These are phyloP conservation scores for Crepidodera aurea DNA, from an alignment of 2,888 invertebrate genomes.

Conservation along the genomic window DNA sequence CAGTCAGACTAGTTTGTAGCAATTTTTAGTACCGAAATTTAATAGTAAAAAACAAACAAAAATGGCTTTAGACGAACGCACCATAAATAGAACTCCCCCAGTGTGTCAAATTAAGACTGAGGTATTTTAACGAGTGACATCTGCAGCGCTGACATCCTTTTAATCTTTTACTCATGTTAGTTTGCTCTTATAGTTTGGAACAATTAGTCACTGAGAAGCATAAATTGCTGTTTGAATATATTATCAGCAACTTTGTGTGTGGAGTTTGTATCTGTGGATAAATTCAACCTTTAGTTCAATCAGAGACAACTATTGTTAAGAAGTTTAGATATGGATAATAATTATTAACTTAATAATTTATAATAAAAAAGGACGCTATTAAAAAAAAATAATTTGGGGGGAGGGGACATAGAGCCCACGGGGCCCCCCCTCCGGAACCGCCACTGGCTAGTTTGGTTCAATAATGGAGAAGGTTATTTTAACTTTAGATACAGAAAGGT, in stretches of 20 bases:
- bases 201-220: slow-evolving; percentile 12
- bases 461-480: no score
- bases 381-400: no score
- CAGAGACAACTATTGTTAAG: no score
- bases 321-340: no score
- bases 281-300: no score
- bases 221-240: slow-evolving; percentile 1
- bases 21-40: background rate
- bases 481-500: no score
- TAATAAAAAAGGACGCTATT: no score
- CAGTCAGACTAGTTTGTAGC: background rate
- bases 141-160: slow-evolving; percentile 10
- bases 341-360: no score
- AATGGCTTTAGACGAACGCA: background rate
- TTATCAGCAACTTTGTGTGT: slow-evolving; percentile 15
- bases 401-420: no score
- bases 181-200: slow-evolving; percentile 9
- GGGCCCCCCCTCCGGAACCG: no score
- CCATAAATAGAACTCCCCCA: slow-evolving; percentile 23
- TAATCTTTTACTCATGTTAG: slow-evolving; percentile 2
- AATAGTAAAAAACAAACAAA: background rate
- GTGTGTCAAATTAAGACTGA: slow-evolving; percentile 18
- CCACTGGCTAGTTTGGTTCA: no score
- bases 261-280: background rate
- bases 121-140: slow-evolving; percentile 25